Evolutionary conservation across 2,113 vertebrate genomes (phyloP).

Genomic region (Misgurnus mizolepis): DNA sequence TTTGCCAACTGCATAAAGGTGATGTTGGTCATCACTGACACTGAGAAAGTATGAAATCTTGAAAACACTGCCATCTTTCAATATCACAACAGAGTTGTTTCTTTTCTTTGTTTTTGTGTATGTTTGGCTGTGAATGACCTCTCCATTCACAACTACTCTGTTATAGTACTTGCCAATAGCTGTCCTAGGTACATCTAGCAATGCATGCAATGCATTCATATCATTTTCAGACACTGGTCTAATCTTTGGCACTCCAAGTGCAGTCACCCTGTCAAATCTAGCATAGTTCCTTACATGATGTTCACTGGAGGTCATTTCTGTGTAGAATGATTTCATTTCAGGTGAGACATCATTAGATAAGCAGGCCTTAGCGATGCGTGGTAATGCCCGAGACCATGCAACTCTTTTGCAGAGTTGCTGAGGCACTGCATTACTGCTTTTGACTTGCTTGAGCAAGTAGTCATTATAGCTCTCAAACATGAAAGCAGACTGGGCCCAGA

Average conservation of each 20-base stretch:
- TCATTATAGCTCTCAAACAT: conserved; percentile 48
- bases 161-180: conserved; percentile 38
- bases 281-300: conserved; percentile 35
- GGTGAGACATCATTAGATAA: conserved; percentile 19
- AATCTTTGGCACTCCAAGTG: conserved; percentile 43
- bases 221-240: conserved; percentile 36
- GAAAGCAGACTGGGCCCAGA: conserved; percentile 45
- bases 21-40: conserved; percentile 41
- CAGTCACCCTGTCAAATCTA: conserved; percentile 34
- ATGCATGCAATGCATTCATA: conserved; percentile 35
- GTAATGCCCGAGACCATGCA: conserved; percentile 26
- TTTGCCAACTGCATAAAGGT: conserved; percentile 36
- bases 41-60: conserved; percentile 39
- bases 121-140: conserved; percentile 44
- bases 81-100: conserved; percentile 40
- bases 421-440: conserved; percentile 42
- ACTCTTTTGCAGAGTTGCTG: conserved; percentile 37
- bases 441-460: conserved; percentile 42
- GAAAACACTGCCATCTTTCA: conserved; percentile 42
- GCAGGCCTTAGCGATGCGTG: conserved; percentile 30
- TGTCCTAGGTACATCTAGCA: conserved; percentile 25
- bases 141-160: conserved; percentile 45
- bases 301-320: not conserved
- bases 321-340: conserved; percentile 38
- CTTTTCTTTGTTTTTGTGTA: conserved; percentile 48